Conservation (phyloP, 2,797 vertebrate species). For the Brachymystax lenok region DNA sequence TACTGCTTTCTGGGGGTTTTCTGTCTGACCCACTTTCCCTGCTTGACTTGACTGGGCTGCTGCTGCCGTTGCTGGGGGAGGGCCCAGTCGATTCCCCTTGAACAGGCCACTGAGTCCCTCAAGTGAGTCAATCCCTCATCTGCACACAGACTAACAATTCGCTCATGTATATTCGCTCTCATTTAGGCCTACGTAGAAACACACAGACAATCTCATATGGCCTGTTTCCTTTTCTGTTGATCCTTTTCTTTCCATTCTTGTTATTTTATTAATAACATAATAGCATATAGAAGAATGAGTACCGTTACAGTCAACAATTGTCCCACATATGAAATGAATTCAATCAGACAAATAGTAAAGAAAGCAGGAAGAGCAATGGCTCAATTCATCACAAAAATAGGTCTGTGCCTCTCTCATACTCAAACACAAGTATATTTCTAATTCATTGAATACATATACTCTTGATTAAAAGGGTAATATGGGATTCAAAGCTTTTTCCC, state of each 20-base stretch:
- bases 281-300: neutral
- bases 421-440: neutral
- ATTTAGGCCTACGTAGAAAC: neutral
- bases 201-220: conserved; percentile 11
- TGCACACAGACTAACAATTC: neutral
- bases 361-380: neutral
- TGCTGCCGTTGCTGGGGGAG: conserved; percentile 72
- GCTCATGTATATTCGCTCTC: conserved; percentile 8
- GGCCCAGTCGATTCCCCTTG: conserved; percentile 59
- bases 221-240: conserved; percentile 4
- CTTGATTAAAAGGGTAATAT: neutral
- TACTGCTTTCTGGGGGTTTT: conserved; percentile 40
- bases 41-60: conserved; percentile 69
- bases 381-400: neutral
- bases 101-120: conserved; percentile 10
- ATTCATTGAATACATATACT: neutral
- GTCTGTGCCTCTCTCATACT: neutral
- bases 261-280: neutral
- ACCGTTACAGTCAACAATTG: too few species aligned
- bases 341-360: too few species aligned
- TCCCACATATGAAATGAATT: too few species aligned
- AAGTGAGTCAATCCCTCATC: conserved; percentile 25
- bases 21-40: conserved; percentile 73
- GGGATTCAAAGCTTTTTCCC: neutral
- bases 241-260: neutral